phyloP scores from a whole-genome alignment of 2,113 vertebrate genomes.

The Vulpes ferrilata region DNA sequence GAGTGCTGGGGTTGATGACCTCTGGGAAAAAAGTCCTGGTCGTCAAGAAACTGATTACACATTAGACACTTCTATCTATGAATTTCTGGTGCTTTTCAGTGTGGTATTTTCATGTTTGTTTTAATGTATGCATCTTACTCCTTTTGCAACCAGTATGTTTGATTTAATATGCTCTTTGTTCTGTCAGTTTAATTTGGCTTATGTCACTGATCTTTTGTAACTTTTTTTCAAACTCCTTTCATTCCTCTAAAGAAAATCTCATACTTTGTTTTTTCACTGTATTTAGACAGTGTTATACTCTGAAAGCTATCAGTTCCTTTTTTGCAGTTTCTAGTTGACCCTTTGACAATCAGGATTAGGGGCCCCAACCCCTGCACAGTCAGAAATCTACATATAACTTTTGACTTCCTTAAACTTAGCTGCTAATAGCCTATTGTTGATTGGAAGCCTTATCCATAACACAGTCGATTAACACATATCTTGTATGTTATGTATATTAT shows the following conservation, averaged over 20 bases:
- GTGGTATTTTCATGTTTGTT: neutral
- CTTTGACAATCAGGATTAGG: neutral
- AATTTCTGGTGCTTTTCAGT: neutral
- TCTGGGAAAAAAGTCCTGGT: neutral
- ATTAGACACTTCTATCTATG: neutral
- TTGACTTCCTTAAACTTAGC: neutral
- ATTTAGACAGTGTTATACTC: neutral
- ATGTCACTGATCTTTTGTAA: neutral
- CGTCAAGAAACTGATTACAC: neutral
- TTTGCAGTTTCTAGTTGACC: neutral
- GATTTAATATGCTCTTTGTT: slow-evolving; percentile 18
- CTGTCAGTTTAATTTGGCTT: neutral
- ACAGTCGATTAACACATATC: neutral
- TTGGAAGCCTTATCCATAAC: neutral
- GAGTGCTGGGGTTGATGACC: neutral
- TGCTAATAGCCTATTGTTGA: neutral
- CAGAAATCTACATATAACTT: neutral
- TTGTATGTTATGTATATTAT: neutral
- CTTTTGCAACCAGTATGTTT: neutral
- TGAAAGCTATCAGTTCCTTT: slow-evolving; percentile 8
- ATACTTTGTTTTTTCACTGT: neutral
- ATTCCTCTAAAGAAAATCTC: slow-evolving; percentile 21
- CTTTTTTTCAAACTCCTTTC: slow-evolving; percentile 5
- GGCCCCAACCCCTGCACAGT: neutral
- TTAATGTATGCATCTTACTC: neutral